Base-by-base conservation (phyloP, 2,797 vertebrate genomes). In the Siniperca undulata region DNA sequence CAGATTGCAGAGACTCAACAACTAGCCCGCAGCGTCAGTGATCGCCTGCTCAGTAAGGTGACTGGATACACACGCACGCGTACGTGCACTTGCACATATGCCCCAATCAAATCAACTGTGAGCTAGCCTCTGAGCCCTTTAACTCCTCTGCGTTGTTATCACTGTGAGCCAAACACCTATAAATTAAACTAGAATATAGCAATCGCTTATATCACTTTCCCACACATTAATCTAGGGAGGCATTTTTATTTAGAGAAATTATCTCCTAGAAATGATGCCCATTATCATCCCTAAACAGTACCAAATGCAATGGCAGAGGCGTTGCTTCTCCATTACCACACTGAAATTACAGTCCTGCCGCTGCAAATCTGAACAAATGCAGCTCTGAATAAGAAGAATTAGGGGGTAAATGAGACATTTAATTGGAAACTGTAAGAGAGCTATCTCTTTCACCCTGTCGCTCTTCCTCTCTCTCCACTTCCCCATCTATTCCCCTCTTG, bases 21-120 rank as follows among this genome's bases (percentile, higher is more conserved):
- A 88, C 96, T 99, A 20, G 97, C 97, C 81, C 97, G 97, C 93
- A 98, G 97, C 16, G 94, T 98, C 87, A 96, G 96, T 0, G 98
- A 99, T 91, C 97, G 98, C 56, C 95, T 96, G 93, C 96, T 99
- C 91, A 97, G 95, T 93, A 99, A 99, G 97, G 98, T 99, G 89
- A 94, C 82, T 77, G 83, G 62, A 86, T 44, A 12, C 79, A 58
- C 79, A 56, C 4, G 14, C 85, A 79, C 74, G 60, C 14, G 66
- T 3, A 73, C 61, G 19, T n/a, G 14, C 81, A 70, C 70, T 5
- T 12, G 52, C 73, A 80, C 78, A 67, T 22, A 61, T 67, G 55
- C 50, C 53, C 42, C 70, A 73, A 75, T 83, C 79, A 83, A 88
- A 83, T 89, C 80, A 82, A 14, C 69, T 16, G 81, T 34, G 76